A percentile compares a stretch with the other conserved stretches of the same genome.
phyloP scores from a whole-genome alignment of 2,797 vertebrate species.

The Manis javanica region DNA sequence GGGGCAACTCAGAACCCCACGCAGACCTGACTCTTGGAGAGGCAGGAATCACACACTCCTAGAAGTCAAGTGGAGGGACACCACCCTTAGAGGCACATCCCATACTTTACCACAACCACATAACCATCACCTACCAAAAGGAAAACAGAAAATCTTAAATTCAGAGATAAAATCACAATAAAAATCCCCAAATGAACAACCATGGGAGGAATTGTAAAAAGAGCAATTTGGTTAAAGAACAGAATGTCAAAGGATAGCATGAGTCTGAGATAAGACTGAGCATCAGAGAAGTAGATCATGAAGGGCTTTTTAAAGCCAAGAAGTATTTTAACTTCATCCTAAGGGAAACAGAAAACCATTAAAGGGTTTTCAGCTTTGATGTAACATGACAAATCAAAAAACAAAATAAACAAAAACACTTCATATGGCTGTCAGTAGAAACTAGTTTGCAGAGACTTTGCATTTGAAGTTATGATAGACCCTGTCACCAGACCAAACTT shows the following conservation, averaged over 20 bases:
- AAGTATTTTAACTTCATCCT: not conserved
- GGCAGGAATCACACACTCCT: not conserved
- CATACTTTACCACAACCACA: not conserved
- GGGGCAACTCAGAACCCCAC: not conserved
- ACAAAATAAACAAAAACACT: not conserved
- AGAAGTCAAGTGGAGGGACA: not conserved
- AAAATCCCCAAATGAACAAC: not conserved
- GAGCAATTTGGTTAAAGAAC: not conserved
- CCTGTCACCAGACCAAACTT: not conserved
- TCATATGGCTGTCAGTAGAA: not conserved
- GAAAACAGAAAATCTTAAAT: not conserved
- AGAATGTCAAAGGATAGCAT: not conserved
- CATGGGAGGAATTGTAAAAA: not conserved
- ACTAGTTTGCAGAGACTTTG: not conserved
- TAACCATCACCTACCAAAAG: not conserved
- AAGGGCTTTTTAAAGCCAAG: not conserved
- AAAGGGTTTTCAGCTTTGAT: constrained; percentile 5
- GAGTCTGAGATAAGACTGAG: not conserved
- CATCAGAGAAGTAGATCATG: not conserved
- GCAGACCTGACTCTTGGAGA: not conserved
- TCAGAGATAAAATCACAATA: not conserved
- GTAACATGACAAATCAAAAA: not conserved
- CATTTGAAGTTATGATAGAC: not conserved
- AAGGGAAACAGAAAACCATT: constrained; percentile 37
- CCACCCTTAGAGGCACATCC: not conserved